Evolutionary conservation across 1,140 invertebrate species (phyloP).

Genomic region (Drosophila navojoa): DNA sequence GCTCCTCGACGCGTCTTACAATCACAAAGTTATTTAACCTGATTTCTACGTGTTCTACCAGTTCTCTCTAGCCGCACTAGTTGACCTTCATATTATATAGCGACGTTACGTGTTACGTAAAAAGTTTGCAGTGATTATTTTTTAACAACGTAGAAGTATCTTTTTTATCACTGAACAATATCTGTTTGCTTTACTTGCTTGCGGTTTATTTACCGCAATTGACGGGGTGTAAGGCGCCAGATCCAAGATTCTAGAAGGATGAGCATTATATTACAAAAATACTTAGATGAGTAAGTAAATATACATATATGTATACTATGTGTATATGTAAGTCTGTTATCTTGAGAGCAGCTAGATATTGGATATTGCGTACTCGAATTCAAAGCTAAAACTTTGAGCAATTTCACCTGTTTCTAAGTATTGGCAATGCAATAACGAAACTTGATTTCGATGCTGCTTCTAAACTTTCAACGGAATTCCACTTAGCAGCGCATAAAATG

Average conservation of each 20-base stretch:
- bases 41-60: conserved; percentile 30
- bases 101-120: conserved; percentile 32
- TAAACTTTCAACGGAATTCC: conserved; percentile 5
- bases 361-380: not conserved
- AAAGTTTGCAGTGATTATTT: conserved; percentile 29
- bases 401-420: conserved; percentile 27
- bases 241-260: not conserved
- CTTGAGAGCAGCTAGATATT: too few relatives aligned
- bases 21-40: conserved; percentile 61
- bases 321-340: too few relatives aligned
- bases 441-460: conserved; percentile 16
- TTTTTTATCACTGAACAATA: conserved; percentile 16
- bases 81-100: conserved; percentile 49
- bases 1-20: conserved; percentile 32
- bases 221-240: not conserved
- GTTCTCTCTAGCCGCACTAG: conserved; percentile 19
- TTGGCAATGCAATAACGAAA: conserved; percentile 10
- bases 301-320: too few relatives aligned
- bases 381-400: conserved; percentile 4
- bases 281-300: too few relatives aligned
- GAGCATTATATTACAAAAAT: not conserved
- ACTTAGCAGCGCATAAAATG: conserved; percentile 6
- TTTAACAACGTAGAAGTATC: conserved; percentile 20
- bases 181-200: conserved; percentile 16
- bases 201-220: conserved; percentile 58